Conservation (phyloP, 1,140 invertebrate genomes). For the Eriosoma lanigerum region DNA sequence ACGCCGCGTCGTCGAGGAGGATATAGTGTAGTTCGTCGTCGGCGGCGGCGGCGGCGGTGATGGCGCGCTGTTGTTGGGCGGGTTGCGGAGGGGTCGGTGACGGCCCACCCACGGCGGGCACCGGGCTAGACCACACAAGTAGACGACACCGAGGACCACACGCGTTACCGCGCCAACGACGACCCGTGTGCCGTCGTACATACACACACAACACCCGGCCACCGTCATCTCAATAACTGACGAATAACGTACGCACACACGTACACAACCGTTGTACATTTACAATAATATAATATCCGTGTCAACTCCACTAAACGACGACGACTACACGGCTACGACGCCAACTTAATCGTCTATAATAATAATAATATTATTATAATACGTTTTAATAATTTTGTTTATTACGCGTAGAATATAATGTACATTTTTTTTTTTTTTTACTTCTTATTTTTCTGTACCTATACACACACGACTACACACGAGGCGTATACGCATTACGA, state of each 20-base stretch:
- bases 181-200: not conserved
- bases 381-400: conserved; percentile 21
- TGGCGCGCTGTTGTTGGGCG: not conserved
- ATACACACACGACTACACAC: not conserved
- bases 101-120: conserved; percentile 40
- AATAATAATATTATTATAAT: conserved; percentile 26
- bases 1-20: not conserved
- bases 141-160: conserved; percentile 31
- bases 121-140: conserved; percentile 45
- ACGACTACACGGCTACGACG: no score
- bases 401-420: not conserved
- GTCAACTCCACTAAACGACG: conserved; percentile 37
- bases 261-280: conserved; percentile 20
- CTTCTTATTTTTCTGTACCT: not conserved
- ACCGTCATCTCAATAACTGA: not conserved
- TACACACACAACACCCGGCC: not conserved
- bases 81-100: not conserved
- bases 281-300: conserved; percentile 2
- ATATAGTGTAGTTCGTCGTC: not conserved
- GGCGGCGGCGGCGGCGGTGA: conserved; percentile 19
- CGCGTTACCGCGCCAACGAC: conserved; percentile 4
- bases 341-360: conserved; percentile 29
- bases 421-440: not conserved
- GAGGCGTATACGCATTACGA: no score
- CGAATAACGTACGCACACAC: conserved; percentile 19